These are phyloP conservation scores for Borostomias antarcticus DNA, from an alignment of 2,797 vertebrate genomes.

Conservation along the genomic window DNA sequence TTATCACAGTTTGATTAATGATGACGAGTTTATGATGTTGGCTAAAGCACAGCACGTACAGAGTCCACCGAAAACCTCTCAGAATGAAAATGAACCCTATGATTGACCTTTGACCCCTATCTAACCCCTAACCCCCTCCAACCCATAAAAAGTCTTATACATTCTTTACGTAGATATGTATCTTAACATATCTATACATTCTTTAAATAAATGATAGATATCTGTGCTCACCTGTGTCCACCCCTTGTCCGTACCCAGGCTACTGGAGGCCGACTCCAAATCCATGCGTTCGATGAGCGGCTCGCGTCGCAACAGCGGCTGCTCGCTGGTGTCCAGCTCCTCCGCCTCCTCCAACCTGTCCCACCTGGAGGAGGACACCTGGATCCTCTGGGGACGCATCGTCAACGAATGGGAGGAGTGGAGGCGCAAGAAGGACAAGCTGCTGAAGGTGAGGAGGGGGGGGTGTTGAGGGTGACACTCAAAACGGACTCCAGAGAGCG, in stretches of 20 bases:
- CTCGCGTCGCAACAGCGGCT: slow-evolving; percentile 96
- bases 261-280: slow-evolving; percentile 96
- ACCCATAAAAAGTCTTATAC: too few species aligned
- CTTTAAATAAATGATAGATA: too few species aligned
- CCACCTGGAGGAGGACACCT: slow-evolving; percentile 96
- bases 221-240: background rate
- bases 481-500: too few species aligned
- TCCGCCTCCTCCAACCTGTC: slow-evolving; percentile 98
- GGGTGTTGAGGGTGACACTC: background rate
- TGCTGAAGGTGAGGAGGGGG: slow-evolving; percentile 86
- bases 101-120: too few species aligned
- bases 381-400: slow-evolving; percentile 97
- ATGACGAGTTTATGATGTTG: too few species aligned
- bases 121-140: too few species aligned
- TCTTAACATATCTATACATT: too few species aligned
- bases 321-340: slow-evolving; percentile 96
- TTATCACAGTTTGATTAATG: too few species aligned
- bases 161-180: too few species aligned
- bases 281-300: slow-evolving; percentile 95
- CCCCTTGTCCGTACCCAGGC: slow-evolving; percentile 66
- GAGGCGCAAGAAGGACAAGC: slow-evolving; percentile 95
- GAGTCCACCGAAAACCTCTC: too few species aligned
- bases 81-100: too few species aligned
- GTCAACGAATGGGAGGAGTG: slow-evolving; percentile 99
- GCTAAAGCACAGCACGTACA: too few species aligned